Conservation (phyloP, 2,888 invertebrate genomes). For the Leptura quadrifasciata region DNA sequence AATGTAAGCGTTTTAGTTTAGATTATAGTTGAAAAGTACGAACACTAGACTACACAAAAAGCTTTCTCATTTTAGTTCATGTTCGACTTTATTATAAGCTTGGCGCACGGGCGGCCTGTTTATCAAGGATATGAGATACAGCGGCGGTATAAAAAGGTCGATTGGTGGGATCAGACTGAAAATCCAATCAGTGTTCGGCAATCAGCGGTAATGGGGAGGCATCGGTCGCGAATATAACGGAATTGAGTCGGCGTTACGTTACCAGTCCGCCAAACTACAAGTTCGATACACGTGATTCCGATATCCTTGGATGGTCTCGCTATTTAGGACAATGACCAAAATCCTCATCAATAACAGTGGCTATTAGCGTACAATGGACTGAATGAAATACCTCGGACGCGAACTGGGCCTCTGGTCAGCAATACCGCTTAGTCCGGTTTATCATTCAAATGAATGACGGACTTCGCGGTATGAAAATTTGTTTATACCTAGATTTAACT, state of each 20-base stretch:
- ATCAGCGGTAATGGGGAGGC: conserved; percentile 71
- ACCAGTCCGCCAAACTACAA: conserved; percentile 44
- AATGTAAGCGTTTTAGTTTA: conserved; percentile 17
- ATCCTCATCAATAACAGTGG: conserved; percentile 40
- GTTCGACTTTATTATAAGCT: conserved; percentile 51
- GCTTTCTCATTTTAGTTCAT: conserved; percentile 44
- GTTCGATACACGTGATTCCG: conserved; percentile 36
- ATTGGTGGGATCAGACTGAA: conserved; percentile 69
- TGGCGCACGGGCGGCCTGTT: conserved; percentile 57
- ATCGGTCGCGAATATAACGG: conserved; percentile 65
- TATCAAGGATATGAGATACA: conserved; percentile 65
- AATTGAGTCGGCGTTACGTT: conserved; percentile 51
- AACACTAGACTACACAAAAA: conserved; percentile 24
- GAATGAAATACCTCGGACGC: conserved; percentile 36
- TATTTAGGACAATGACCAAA: conserved; percentile 40
- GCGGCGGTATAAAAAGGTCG: conserved; percentile 65
- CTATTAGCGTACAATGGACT: conserved; percentile 28
- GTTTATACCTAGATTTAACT: not conserved
- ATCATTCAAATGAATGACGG: not conserved
- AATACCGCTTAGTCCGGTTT: not conserved
- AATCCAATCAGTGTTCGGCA: conserved; percentile 72
- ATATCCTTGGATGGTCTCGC: conserved; percentile 38
- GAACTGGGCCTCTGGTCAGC: conserved; percentile 18
- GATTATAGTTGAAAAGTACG: conserved; percentile 22
- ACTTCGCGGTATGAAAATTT: not conserved